A percentile compares a stretch with the other conserved stretches of the same genome.
These are phyloP conservation scores for Drosophila engyochracea DNA, from an alignment of 2,888 invertebrate species.

Conservation along the genomic window DNA sequence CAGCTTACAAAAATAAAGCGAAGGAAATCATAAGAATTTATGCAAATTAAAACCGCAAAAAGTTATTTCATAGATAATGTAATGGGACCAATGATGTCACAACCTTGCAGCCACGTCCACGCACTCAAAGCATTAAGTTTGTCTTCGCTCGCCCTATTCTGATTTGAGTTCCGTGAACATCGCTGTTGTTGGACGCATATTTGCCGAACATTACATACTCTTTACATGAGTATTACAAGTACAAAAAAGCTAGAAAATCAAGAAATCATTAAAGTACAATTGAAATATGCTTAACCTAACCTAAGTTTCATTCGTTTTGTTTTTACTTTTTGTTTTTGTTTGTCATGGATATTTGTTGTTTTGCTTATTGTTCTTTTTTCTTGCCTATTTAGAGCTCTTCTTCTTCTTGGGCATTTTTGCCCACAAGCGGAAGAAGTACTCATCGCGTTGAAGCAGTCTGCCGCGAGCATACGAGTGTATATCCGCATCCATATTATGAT, in stretches of 20 bases:
- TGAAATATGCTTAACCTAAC: conserved; percentile 69
- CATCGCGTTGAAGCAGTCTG: conserved; percentile 93
- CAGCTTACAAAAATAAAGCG: conserved; percentile 74
- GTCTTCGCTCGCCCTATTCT: conserved; percentile 72
- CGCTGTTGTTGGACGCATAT: conserved; percentile 33
- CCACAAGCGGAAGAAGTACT: conserved; percentile 97
- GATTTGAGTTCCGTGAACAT: conserved; percentile 53
- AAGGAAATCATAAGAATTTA: conserved; percentile 62
- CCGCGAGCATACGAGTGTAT: conserved; percentile 95
- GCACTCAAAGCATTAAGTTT: conserved; percentile 57
- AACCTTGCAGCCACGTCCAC: conserved; percentile 57
- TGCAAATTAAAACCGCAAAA: conserved; percentile 55
- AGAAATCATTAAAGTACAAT: conserved; percentile 56
- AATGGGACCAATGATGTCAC: conserved; percentile 41
- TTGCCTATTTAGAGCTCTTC: conserved; percentile 71
- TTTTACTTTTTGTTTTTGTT: not conserved
- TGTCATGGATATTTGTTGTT: conserved; percentile 44
- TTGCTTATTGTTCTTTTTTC: conserved; percentile 5
- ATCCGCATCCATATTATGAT: conserved; percentile 97
- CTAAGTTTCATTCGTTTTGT: conserved; percentile 62
- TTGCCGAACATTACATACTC: conserved; percentile 53
- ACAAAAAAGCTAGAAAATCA: conserved; percentile 69
- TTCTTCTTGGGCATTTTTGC: conserved; percentile 81
- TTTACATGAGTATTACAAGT: conserved; percentile 50
- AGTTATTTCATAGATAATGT: conserved; percentile 51